phyloP scores from a whole-genome alignment of 1,140 invertebrate species.

The Brachionus sp. region DNA sequence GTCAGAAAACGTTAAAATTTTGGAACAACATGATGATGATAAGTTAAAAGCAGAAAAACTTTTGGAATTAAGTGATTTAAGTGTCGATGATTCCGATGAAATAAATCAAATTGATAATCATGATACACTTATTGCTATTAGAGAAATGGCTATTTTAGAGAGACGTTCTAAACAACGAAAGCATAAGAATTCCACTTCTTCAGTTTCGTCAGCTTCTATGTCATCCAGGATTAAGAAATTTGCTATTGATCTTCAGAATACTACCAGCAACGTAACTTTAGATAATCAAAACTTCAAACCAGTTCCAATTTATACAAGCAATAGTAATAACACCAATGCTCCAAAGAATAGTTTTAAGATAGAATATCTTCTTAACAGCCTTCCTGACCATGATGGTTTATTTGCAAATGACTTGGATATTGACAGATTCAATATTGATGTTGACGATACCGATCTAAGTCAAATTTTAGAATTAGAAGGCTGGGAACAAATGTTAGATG shows the following conservation, averaged over 20 bases:
- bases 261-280: neutral
- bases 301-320: neutral
- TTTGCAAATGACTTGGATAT: neutral
- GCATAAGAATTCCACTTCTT: conserved; percentile 40
- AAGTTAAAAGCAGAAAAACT: neutral
- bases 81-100: neutral
- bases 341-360: neutral
- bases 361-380: neutral
- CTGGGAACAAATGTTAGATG: conserved; percentile 37
- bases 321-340: neutral
- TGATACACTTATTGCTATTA: neutral
- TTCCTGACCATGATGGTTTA: neutral
- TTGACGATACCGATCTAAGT: neutral
- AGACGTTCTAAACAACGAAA: neutral
- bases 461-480: conserved; percentile 30
- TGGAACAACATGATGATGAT: neutral
- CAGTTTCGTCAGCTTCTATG: neutral
- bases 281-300: neutral
- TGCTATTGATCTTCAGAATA: conserved; percentile 35
- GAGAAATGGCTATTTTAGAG: conserved; percentile 37
- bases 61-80: neutral
- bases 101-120: neutral
- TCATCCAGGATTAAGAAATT: conserved; percentile 34
- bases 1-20: neutral
- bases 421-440: neutral